A percentile compares a stretch with the other conserved stretches of the same genome.
phyloP scores from a whole-genome alignment of 2,797 vertebrate species.

The Tangara arthus region DNA sequence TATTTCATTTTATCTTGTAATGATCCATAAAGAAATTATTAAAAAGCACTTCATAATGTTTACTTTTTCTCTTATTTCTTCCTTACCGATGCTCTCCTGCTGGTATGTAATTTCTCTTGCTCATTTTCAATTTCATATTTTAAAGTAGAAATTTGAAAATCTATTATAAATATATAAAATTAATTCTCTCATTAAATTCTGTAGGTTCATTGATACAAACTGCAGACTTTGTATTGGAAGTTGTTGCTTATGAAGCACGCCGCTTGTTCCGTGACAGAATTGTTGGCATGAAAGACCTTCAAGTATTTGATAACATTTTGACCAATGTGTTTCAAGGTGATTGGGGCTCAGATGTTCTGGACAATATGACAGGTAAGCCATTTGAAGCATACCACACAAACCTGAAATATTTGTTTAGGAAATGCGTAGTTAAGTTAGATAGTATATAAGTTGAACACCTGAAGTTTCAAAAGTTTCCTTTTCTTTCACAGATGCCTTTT shows the following conservation, averaged over 20 bases:
- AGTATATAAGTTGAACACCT: not conserved
- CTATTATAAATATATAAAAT: not conserved
- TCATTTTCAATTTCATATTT: slow-evolving; percentile 22
- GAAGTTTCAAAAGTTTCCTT: not conserved
- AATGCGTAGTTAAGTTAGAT: not conserved
- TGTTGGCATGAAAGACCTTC: slow-evolving; percentile 85
- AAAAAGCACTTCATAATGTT: slow-evolving; percentile 8
- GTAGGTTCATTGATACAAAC: slow-evolving; percentile 72
- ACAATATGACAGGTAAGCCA: slow-evolving; percentile 87
- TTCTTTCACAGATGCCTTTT: slow-evolving; percentile 83
- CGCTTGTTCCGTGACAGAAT: slow-evolving; percentile 93
- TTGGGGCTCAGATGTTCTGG: slow-evolving; percentile 88
- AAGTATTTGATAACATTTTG: slow-evolving; percentile 90
- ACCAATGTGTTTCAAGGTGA: slow-evolving; percentile 87
- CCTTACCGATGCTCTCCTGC: slow-evolving; percentile 43
- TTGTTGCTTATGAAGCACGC: slow-evolving; percentile 88
- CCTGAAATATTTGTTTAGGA: not conserved
- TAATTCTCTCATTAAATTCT: not conserved
- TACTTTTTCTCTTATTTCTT: slow-evolving; percentile 54
- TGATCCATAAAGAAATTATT: not conserved
- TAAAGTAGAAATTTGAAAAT: not conserved
- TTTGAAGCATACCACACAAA: not conserved
- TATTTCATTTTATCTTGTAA: not conserved
- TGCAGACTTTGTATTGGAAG: slow-evolving; percentile 88
- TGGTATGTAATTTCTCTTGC: slow-evolving; percentile 75